Conservation (phyloP, 2,797 vertebrate genomes). For the Megalops cyprinoides region DNA sequence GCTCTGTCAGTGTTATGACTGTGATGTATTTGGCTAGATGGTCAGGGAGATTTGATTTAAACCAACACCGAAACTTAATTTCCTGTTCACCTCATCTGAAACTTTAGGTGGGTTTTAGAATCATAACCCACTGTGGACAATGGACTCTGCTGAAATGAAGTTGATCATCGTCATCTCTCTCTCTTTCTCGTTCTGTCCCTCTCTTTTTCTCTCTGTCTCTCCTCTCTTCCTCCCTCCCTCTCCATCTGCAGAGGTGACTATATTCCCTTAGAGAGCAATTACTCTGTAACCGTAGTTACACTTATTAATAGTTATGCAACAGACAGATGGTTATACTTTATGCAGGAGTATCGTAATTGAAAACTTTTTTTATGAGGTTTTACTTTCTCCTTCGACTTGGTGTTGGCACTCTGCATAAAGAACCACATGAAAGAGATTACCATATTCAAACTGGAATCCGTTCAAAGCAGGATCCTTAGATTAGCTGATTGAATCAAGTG, state of each 20-base stretch:
- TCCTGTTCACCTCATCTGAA: not conserved
- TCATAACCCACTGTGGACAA: not conserved
- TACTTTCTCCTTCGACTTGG: not conserved
- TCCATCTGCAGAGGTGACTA: conserved; percentile 31
- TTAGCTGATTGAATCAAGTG: not conserved
- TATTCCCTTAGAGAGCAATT: conserved; percentile 47
- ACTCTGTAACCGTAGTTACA: conserved; percentile 34
- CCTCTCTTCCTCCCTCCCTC: not conserved
- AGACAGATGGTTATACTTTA: conserved; percentile 46
- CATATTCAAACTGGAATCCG: not conserved
- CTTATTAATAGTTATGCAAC: conserved; percentile 48
- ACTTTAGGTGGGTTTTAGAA: not conserved
- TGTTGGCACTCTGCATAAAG: not conserved
- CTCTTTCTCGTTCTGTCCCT: conserved; percentile 4
- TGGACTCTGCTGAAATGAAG: not conserved
- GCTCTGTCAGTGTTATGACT: not conserved
- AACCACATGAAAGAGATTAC: not conserved
- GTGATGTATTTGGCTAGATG: not conserved
- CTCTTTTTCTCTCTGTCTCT: not conserved
- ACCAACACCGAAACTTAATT: no score
- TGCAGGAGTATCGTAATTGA: conserved; percentile 33
- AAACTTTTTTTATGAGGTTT: not conserved
- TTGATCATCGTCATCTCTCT: not conserved
- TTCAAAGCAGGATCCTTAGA: not conserved
- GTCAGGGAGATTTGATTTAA: not conserved